phyloP scores from a whole-genome alignment of 2,888 invertebrate genomes.

The Acrobasis suavella region DNA sequence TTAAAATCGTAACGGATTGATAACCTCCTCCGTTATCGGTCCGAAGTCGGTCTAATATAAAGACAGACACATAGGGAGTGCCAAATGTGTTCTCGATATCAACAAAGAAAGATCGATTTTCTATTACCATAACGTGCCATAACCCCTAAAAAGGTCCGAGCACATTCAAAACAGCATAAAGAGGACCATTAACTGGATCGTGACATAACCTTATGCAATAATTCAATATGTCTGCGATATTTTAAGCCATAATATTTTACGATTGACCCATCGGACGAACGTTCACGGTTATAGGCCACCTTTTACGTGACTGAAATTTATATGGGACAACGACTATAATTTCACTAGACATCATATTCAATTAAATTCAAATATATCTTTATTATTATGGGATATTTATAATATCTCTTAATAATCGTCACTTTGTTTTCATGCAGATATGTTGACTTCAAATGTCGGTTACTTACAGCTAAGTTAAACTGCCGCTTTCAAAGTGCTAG shows the following conservation, averaged over 20 bases:
- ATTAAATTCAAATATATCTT: no score
- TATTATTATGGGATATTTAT: no score
- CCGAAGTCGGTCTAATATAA: no score
- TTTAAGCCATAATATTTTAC: conserved; percentile 42
- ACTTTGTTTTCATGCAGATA: no score
- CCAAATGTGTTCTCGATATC: neutral
- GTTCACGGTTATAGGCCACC: conserved; percentile 12
- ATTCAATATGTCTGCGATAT: conserved; percentile 37
- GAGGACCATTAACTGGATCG: neutral
- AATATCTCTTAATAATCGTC: no score
- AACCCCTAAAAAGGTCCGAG: conserved; percentile 2
- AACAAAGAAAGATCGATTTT: neutral
- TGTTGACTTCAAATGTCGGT: no score
- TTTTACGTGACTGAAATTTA: conserved; percentile 17
- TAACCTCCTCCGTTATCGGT: no score
- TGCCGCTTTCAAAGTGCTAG: no score
- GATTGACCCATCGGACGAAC: conserved; percentile 37
- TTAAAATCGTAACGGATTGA: no score
- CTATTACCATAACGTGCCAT: conserved; percentile 1
- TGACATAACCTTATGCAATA: conserved; percentile 27
- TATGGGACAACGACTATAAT: neutral
- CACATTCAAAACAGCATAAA: conserved; percentile 17
- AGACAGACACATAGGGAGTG: neutral
- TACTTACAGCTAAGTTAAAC: no score
- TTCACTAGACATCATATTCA: neutral